Evolutionary conservation across 1,140 invertebrate genomes (phyloP).

Genomic region (Pseudomyrmex cubaensis): DNA sequence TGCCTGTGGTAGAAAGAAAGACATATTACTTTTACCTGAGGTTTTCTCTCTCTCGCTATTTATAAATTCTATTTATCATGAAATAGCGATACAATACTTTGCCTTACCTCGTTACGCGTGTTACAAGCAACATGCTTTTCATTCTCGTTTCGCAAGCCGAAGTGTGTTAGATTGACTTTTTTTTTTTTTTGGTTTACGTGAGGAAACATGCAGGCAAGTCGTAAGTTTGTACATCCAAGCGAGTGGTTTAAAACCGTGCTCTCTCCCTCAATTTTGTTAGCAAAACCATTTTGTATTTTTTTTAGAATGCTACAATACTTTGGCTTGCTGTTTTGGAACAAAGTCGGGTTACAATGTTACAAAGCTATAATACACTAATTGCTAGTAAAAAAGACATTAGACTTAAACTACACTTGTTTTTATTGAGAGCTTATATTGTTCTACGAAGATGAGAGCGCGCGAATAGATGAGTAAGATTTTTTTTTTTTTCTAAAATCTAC

Average conservation of each 20-base stretch:
- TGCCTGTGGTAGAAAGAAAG: conserved; percentile 76
- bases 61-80: too few species aligned
- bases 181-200: neutral
- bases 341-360: too few species aligned
- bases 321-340: too few species aligned
- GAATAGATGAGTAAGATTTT: conserved; percentile 15
- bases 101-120: conserved; percentile 72
- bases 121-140: conserved; percentile 78
- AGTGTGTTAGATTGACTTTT: conserved; percentile 48
- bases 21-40: neutral
- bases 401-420: neutral
- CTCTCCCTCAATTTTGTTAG: neutral
- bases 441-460: conserved; percentile 4
- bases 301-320: too few species aligned
- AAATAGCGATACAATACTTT: neutral
- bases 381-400: too few species aligned
- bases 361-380: too few species aligned
- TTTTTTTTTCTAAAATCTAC: neutral
- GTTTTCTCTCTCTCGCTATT: too few species aligned
- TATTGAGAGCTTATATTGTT: neutral
- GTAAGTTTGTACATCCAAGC: neutral
- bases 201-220: conserved; percentile 52
- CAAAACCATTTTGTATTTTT: too few species aligned
- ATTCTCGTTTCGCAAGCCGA: conserved; percentile 62
- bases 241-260: neutral